Evolutionary conservation across 2,888 invertebrate genomes (phyloP).

Genomic region (Volucella inanis): DNA sequence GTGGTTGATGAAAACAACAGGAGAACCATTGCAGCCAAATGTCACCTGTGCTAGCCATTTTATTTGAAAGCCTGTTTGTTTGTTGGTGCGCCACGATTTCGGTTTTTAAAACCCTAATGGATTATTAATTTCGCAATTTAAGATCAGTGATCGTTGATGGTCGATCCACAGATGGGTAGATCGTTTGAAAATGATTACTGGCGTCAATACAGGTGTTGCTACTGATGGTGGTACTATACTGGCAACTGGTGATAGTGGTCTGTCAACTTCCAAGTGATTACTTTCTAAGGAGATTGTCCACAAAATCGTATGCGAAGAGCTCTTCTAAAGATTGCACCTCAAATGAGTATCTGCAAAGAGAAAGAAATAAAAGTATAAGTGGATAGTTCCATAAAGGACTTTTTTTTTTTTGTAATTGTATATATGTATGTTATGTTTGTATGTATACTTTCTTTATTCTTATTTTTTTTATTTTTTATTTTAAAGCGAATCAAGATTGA

Average conservation of each 20-base stretch:
- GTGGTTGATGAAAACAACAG: constrained; percentile 93
- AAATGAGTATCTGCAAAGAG: constrained; percentile 49
- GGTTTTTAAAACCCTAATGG: constrained; percentile 37
- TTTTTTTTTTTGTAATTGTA: no score
- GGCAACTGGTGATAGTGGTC: constrained; percentile 61
- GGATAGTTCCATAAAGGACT: background rate
- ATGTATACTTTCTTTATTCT: no score
- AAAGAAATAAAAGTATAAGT: constrained; percentile 10
- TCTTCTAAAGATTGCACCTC: background rate
- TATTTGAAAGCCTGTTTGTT: constrained; percentile 76
- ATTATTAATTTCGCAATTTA: constrained; percentile 42
- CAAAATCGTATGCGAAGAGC: constrained; percentile 15
- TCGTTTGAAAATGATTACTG: background rate
- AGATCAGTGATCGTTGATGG: background rate
- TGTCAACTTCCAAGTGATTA: constrained; percentile 59
- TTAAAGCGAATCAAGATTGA: background rate
- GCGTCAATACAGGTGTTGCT: background rate
- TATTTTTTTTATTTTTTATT: no score
- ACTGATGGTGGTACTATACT: background rate
- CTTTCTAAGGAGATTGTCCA: constrained; percentile 65
- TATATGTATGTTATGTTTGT: no score
- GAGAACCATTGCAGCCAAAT: constrained; percentile 96
- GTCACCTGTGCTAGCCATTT: constrained; percentile 90
- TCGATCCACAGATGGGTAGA: no score
- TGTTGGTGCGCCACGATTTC: constrained; percentile 77